These are phyloP conservation scores for Colinus virginianus DNA, from an alignment of 2,113 vertebrate genomes.

Conservation along the genomic window DNA sequence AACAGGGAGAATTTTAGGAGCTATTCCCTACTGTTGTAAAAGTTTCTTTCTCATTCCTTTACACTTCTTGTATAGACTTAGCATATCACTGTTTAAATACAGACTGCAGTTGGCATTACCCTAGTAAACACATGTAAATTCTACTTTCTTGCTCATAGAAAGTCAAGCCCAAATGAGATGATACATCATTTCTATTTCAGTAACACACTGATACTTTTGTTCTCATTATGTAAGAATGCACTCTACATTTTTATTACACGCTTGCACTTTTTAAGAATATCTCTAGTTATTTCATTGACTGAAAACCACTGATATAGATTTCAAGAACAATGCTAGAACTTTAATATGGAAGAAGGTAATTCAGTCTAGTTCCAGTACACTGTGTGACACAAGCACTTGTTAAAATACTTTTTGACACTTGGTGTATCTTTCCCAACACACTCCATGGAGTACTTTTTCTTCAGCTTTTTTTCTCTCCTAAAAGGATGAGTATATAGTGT, in stretches of 20 bases:
- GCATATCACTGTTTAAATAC: conserved; percentile 5
- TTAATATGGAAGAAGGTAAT: background rate
- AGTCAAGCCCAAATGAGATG: conserved; percentile 4
- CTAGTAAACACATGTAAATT: conserved; percentile 26
- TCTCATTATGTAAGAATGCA: background rate
- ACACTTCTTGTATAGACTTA: background rate
- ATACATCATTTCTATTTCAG: conserved; percentile 13
- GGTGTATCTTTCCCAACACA: background rate
- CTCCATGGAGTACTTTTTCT: background rate
- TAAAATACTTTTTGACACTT: background rate
- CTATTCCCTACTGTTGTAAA: background rate
- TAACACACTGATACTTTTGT: background rate
- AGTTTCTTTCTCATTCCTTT: background rate
- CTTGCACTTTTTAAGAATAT: background rate
- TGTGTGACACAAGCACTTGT: background rate
- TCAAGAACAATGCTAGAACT: background rate
- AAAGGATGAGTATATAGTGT: background rate
- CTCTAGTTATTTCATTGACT: background rate
- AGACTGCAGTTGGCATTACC: background rate
- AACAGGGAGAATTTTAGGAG: background rate
- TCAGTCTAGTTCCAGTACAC: background rate
- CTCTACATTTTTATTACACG: conserved; percentile 12
- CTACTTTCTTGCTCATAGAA: conserved; percentile 20
- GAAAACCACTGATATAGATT: background rate
- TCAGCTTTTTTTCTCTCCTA: background rate